Base-by-base conservation (phyloP, 2,888 invertebrate species). In the Archaeoteleia sp. region DNA sequence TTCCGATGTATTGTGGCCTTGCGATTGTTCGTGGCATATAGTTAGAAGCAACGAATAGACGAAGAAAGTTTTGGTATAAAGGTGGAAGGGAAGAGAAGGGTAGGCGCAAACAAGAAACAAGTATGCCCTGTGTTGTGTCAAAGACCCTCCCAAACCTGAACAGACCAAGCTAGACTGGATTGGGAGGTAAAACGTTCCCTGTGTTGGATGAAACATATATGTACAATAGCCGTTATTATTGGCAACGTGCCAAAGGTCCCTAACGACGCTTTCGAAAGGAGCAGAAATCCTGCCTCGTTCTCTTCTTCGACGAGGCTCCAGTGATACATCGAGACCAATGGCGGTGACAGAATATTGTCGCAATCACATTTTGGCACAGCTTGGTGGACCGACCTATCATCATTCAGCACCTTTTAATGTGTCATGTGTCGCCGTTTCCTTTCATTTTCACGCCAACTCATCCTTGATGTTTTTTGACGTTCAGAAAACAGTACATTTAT, bases 241-340 rank as follows among this genome's bases (percentile, higher is more conserved):
- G 84, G 84, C 82, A 74, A 74, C 67, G 74, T 80, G 84, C 84
- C 84, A 84, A 78, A 70, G 74, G 74, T 73, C 76, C 76, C 82
- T 84, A 84, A 84, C 84, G 84, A 84, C 79, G 82, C 82, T 78
- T 80, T 79, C 78, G 78, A 79, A 82, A 81, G 80, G 81, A 82
- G 78, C 76, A 76, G 81, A 82, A 67, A 80, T 81, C 75, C 81
- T 77, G 78, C 78, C 78, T 73, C 74, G 77, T 81, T 77, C 78
- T 77, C 76, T 78, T 71, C 70, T 75, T 74, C 76, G 75, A 74
- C 79, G 75, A 79, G 74, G 75, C 75, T 58, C 17, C 37, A 51
- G 53, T 60, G 80, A 82, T 82, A 81, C 78, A 78, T 70, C 71
- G 61, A 73, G 76, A 78, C 77, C 79, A 75, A 77, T 76, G 76